phyloP scores from a whole-genome alignment of 2,113 vertebrate genomes.

The Etheostoma spectabile region DNA sequence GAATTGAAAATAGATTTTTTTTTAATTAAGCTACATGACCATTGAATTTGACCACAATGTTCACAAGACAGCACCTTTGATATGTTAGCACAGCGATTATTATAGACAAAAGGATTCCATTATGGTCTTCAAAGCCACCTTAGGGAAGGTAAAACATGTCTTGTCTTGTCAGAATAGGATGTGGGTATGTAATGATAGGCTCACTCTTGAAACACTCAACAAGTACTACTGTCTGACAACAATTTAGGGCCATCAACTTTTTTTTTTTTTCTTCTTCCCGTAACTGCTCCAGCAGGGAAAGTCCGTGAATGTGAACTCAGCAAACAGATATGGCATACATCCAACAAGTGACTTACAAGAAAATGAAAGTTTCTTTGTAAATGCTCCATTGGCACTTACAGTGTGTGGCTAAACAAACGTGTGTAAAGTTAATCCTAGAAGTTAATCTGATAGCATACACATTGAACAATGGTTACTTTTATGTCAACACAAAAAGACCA shows the following conservation, averaged over 20 bases:
- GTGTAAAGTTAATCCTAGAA: fast-evolving
- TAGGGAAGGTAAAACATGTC: not conserved
- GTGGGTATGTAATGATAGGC: not conserved
- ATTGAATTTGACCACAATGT: not conserved
- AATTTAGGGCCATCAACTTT: not conserved
- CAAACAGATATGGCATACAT: not conserved
- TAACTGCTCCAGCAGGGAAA: slow-evolving; percentile 39
- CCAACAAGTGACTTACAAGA: slow-evolving; percentile 20
- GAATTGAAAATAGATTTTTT: too few species aligned
- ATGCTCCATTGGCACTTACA: too few species aligned
- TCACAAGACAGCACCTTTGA: not conserved
- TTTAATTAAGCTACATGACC: not conserved
- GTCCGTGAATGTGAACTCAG: not conserved
- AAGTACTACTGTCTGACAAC: not conserved
- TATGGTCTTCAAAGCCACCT: not conserved
- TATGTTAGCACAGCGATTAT: not conserved
- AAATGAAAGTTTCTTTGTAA: slow-evolving; percentile 15
- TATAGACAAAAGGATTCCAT: too few species aligned
- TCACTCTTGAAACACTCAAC: not conserved
- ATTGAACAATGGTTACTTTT: not conserved
- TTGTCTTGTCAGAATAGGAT: not conserved
- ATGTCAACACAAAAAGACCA: not conserved
- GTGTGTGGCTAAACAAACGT: not conserved
- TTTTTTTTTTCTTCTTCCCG: slow-evolving; percentile 13
- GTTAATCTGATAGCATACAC: fast-evolving